Percentiles rank a stretch among this genome's conserved stretches.
Conservation (phyloP, 2,888 invertebrate species). For the Dorcus parallelipipedus region DNA sequence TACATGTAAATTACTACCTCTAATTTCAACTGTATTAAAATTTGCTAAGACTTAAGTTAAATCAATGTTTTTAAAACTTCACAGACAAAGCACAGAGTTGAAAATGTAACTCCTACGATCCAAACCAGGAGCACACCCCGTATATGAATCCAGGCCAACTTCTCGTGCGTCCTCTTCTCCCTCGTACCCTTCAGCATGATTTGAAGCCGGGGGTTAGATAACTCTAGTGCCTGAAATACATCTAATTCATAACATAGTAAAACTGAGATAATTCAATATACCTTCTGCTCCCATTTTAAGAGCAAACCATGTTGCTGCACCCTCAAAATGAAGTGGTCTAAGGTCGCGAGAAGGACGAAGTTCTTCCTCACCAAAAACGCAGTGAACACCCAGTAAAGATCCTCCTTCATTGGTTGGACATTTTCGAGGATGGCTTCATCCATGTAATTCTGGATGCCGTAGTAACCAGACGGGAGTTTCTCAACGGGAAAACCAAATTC, state of each 20-base stretch:
- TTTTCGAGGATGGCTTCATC: background rate
- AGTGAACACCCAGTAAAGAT: conserved; percentile 6
- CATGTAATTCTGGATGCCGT: background rate
- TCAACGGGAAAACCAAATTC: conserved; percentile 1
- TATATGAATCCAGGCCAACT: background rate
- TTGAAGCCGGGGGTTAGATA: background rate
- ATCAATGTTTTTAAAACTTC: background rate
- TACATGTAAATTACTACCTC: too few relatives aligned
- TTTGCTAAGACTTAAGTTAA: too few relatives aligned
- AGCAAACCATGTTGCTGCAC: conserved; percentile 9
- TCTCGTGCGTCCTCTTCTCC: background rate
- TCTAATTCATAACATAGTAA: too few relatives aligned
- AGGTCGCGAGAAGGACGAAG: conserved; percentile 8
- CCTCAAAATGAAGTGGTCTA: conserved; percentile 8
- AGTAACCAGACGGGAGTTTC: background rate
- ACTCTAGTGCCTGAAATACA: too few relatives aligned
- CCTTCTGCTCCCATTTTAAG: conserved; percentile 15
- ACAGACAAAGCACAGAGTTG: conserved; percentile 1
- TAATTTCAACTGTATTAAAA: too few relatives aligned
- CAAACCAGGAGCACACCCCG: background rate
- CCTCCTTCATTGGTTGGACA: background rate
- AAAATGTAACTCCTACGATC: background rate
- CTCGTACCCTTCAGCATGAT: background rate
- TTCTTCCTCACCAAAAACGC: conserved; percentile 9
- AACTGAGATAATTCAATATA: background rate